A percentile compares a stretch with the other conserved stretches of the same genome.
Evolutionary conservation across 2,113 vertebrate genomes (phyloP).

Genomic region (Phylloscopus trochiloides): DNA sequence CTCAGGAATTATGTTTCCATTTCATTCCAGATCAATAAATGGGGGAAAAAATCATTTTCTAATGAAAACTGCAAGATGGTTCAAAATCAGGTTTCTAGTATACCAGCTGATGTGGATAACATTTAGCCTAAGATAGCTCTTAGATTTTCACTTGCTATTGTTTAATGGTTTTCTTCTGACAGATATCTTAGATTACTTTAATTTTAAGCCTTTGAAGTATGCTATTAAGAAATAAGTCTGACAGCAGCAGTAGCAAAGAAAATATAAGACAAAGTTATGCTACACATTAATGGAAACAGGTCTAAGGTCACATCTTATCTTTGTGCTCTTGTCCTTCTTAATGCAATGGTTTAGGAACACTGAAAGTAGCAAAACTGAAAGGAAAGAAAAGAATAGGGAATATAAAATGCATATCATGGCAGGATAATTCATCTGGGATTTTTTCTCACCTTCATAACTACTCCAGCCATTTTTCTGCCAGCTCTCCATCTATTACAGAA

Average conservation of each 20-base stretch:
- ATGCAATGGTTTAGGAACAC: neutral
- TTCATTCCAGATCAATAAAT: neutral
- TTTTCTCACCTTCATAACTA: neutral
- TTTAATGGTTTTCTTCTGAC: neutral
- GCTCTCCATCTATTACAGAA: neutral
- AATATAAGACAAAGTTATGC: neutral
- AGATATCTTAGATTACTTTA: neutral
- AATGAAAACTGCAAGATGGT: neutral
- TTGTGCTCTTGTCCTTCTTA: neutral
- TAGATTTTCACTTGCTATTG: neutral
- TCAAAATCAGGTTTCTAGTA: neutral
- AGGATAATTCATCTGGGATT: neutral
- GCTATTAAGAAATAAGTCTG: neutral
- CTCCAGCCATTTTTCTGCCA: neutral
- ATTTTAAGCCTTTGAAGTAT: neutral
- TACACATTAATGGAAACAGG: neutral
- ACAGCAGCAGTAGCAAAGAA: neutral
- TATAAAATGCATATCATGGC: neutral
- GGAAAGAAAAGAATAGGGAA: neutral
- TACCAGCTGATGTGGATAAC: neutral
- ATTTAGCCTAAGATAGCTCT: neutral
- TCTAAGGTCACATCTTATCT: neutral
- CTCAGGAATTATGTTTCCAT: neutral
- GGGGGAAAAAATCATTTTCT: neutral
- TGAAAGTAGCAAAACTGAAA: neutral